Conservation (phyloP, 2,797 vertebrate genomes). For the Varecia variegata region DNA sequence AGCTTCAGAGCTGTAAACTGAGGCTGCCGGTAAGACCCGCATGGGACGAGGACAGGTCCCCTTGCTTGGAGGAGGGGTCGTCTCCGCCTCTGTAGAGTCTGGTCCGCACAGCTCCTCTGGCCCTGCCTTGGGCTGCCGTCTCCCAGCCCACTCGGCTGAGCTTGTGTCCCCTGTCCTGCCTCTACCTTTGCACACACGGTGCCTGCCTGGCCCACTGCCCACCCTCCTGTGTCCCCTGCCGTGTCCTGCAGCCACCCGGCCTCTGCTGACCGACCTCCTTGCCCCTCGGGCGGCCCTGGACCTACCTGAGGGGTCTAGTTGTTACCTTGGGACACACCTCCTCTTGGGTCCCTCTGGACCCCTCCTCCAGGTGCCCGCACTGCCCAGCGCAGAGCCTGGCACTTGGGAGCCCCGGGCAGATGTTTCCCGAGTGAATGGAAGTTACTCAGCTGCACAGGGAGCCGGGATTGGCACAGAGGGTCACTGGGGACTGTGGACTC, state of each 20-base stretch:
- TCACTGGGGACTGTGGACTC: too few relatives aligned
- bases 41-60: background rate
- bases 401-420: too few relatives aligned
- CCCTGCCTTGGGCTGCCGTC: background rate
- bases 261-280: background rate
- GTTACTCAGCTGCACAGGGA: background rate
- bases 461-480: background rate
- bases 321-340: accelerated
- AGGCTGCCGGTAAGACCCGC: background rate
- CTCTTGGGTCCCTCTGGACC: background rate
- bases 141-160: background rate
- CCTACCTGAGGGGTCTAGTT: background rate
- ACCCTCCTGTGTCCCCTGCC: background rate
- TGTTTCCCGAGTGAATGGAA: background rate
- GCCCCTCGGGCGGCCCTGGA: background rate
- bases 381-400: background rate
- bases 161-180: background rate
- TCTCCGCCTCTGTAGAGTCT: background rate
- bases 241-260: background rate
- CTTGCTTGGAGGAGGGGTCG: too few relatives aligned
- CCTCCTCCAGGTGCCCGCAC: background rate
- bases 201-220: background rate
- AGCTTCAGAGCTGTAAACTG: background rate
- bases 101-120: accelerated
- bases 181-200: background rate